phyloP scores from a whole-genome alignment of 1,140 invertebrate genomes.

The Drosophila suzukii region DNA sequence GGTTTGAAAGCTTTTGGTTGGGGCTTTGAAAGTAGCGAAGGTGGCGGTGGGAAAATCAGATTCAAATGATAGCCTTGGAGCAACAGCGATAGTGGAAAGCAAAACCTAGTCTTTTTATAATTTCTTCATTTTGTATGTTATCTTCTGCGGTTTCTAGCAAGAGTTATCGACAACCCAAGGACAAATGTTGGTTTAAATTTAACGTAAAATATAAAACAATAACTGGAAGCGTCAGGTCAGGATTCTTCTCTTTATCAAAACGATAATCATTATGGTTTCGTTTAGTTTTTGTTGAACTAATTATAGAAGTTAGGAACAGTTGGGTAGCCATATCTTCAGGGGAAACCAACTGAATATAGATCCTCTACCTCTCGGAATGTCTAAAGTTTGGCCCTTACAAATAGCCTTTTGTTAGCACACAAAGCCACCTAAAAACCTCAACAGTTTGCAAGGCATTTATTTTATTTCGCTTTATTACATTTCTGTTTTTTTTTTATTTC shows the following conservation, averaged over 20 bases:
- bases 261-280: no score
- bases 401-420: not conserved
- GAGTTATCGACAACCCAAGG: not conserved
- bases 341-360: no score
- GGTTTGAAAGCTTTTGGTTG: no score
- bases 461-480: conserved; percentile 32
- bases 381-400: not conserved
- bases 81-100: not conserved
- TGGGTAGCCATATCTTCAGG: no score
- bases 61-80: not conserved
- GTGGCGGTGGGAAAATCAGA: not conserved
- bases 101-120: not conserved
- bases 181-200: not conserved
- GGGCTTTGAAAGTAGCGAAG: not conserved
- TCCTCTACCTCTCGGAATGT: not conserved
- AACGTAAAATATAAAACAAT: no score
- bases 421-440: not conserved
- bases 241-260: no score
- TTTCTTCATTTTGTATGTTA: not conserved
- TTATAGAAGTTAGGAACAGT: no score
- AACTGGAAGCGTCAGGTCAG: no score
- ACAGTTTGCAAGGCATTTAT: conserved; percentile 8
- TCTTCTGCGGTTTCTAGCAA: not conserved
- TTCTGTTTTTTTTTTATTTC: conserved; percentile 21
- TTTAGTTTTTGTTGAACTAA: no score